Base-by-base conservation (phyloP, 2,113 vertebrate species). In the Microcebus tavaratra region DNA sequence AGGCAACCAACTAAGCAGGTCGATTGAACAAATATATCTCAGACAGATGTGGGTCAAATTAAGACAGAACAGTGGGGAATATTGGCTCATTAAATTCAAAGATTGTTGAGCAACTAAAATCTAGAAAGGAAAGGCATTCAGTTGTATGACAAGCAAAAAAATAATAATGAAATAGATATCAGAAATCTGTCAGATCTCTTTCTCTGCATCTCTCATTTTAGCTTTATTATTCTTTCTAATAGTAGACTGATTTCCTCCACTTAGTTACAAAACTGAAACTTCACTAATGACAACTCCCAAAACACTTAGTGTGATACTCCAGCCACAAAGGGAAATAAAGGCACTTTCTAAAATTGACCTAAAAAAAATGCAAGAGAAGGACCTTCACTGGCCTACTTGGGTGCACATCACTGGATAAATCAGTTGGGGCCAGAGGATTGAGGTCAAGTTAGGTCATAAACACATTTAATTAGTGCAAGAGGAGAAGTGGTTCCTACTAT, bases 251-350 rank as follows among this genome's bases (percentile, higher is more conserved):
- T 48, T 90, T 92, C 8, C 13, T 36, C 9, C 11, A 48, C 15
- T n/a, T 17, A 0, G 9, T 59, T 18, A 9, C 6, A 45, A 88
- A 53, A 20, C 12, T 21, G 50, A 90, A 45, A 13, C 13, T 4
- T 14, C 1, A 15, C 5, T 36, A 65, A 48, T 6, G 20, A 18
- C 2, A 55, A 45, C 12, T 67, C 31, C 31, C 27, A 82, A 83
- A 42, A 34, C 0, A 11, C 15, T 36, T 4, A 42, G 1, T 14
- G 2, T 36, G 29, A 65, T 14, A 0, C 4, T 63, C 76, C 2
- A 11, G 15, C 5, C 15, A 34, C 31, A 55, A 1, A 42, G 6
- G 65, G 18, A 90, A 82, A 45, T 55, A 63, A 50, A 73, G 50
- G 42, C 1, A 67, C 13, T 55, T 57, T 86, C 34, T 73, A 59